Evolutionary conservation across 2,888 invertebrate genomes (phyloP), one percentile per base, ranked within the genome.

Genomic region (Acheta domesticus): DNA sequence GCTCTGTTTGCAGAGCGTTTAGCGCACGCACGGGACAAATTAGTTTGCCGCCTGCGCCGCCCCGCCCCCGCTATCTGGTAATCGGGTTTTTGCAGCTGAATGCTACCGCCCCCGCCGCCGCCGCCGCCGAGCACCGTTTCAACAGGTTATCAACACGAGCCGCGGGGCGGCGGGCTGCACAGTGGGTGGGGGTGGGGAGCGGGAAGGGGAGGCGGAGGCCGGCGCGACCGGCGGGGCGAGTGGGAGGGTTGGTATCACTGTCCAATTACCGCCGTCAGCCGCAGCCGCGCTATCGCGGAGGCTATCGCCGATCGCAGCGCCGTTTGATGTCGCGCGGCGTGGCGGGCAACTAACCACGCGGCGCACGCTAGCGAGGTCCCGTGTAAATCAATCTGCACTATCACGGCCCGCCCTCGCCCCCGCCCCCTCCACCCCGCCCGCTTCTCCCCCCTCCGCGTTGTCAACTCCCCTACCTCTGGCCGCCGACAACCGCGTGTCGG

Each of bases 51-150:
- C 62, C 62, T 14, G 4, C 62, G 11, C 62, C 62, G 62, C 62
- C 62, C 62, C 62, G 62, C 62, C 62, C 16, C 62, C n/a, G 62
- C 62, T 62, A 62, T 62, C 62, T 62, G 62, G 16, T 62, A 62
- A 62, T 62, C 62, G 62, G 62, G 62, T 62, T 62, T 62, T 62
- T 62, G 62, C 62, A 62, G 62, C 62, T 62, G 62, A 62, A 62
- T n/a, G 62, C 62, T 14, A n/a, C n/a, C 62, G 62, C 62, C n/a
- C 36, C 62, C 16, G 62, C n/a, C 11, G 62, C 16, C 14, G 4
- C 62, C 14, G 62, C 62, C 62, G 62, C 62, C 14, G n/a, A 14
- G 62, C 62, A n/a, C 36, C 62, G 62, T 62, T 62, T 62, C 62
- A 62, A 62, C 62, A 62, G 62, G 62, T 62, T 62, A 62, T 62